Evolutionary conservation across 2,113 vertebrate genomes (phyloP), one percentile per base, ranked within the genome.

Genomic region (Corydoras sp.): DNA sequence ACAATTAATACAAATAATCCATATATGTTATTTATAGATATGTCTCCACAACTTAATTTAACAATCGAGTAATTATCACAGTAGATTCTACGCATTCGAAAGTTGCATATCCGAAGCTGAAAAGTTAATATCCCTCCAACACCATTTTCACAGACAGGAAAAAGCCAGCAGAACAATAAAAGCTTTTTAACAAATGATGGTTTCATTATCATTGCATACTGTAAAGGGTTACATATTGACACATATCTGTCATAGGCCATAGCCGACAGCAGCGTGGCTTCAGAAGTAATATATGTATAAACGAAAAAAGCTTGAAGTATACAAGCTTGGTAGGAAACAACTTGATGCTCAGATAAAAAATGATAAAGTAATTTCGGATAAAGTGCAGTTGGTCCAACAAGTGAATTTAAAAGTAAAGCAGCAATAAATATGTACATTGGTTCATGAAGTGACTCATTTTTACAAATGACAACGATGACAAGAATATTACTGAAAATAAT

Each of bases 161-260:
- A 14, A 62, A 32, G 32, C 68, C 68, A 70, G 32, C 24, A 62
- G 10, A 31, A 53, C 31, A 70, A 61, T 53, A 70, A 18, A 4
- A 70, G 4, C 18, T 35, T 70, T 54, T 6, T 53, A 4, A 70
- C 58, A 62, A 48, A 61, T 13, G 68, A 62, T 12, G 48, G 61
- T 53, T 70, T 70, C 11, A 70, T 9, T 15, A 70, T 10, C 2
- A 12, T 53, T 5, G 58, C 12, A 18, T 70, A 70, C n/a, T 60
- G 68, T 18, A 69, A 30, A 30, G 68, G 68, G 59, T 60, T 69
- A 60, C 67, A 69, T 29, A 70, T 70, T 9, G 58, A 70, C 68
- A 70, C 56, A 51, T 43, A 69, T 51, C 68, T 70, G 58, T 70
- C 68, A 61, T 70, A 70, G 58, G 68, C 68, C 68, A 70, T 70